phyloP scores from a whole-genome alignment of 2,888 invertebrate genomes.

The Trachelus iudaicus region DNA sequence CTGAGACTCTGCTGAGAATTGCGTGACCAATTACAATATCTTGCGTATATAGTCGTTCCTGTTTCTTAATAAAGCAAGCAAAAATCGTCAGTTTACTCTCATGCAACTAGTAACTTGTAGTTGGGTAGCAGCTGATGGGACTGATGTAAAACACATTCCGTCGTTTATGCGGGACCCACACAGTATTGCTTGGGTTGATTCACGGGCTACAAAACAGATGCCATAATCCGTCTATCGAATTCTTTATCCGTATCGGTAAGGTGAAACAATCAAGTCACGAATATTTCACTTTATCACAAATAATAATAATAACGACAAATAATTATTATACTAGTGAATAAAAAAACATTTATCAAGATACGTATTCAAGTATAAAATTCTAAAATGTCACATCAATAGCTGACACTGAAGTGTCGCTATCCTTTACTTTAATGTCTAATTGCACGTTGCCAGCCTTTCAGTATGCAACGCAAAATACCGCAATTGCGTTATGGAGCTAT shows the following conservation, averaged over 20 bases:
- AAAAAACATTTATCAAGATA: not conserved
- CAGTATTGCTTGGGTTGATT: not conserved
- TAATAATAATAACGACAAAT: not conserved
- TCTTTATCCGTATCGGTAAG: not conserved
- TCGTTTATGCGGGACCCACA: constrained; percentile 4
- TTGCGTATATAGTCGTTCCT: not conserved
- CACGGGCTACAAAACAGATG: not conserved
- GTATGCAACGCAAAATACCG: not conserved
- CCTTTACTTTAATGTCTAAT: not conserved
- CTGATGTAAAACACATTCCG: constrained; percentile 4
- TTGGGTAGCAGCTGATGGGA: constrained; percentile 36
- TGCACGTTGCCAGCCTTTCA: not conserved
- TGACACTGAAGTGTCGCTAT: not conserved
- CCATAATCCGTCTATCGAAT: not conserved
- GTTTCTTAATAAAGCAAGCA: constrained; percentile 21
- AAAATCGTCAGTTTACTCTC: constrained; percentile 35
- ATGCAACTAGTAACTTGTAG: constrained; percentile 30
- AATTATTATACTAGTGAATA: not conserved
- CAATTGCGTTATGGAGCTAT: not conserved
- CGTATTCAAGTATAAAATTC: not conserved
- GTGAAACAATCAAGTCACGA: not conserved
- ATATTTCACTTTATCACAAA: not conserved
- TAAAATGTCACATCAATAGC: not conserved
- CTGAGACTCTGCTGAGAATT: not conserved
- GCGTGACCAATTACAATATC: not conserved